Conservation (phyloP, 2,888 invertebrate genomes). For the Malthinus seriepunctatus region DNA sequence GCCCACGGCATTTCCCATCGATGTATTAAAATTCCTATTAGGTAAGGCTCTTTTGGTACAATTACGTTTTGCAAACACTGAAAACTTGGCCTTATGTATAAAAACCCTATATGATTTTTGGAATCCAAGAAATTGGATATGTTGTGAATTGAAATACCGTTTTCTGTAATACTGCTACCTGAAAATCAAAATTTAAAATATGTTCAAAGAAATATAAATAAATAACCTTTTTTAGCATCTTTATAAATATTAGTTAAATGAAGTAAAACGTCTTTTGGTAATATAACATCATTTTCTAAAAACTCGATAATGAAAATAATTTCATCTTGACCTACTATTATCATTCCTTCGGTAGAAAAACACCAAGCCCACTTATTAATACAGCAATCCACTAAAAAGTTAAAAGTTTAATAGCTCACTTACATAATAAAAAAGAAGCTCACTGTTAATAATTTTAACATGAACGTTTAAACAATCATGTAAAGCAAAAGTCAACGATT, state of each 20-base stretch:
- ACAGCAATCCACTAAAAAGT: conserved; percentile 71
- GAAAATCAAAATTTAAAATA: conserved; percentile 30
- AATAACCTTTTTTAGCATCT: conserved; percentile 64
- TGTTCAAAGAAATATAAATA: neutral
- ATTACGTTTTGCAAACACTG: conserved; percentile 79
- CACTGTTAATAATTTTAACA: conserved; percentile 75
- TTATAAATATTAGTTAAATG: conserved; percentile 74
- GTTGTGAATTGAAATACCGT: conserved; percentile 69
- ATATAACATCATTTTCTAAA: conserved; percentile 62
- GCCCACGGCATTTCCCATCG: conserved; percentile 83
- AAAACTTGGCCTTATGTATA: conserved; percentile 79
- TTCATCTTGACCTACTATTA: conserved; percentile 82
- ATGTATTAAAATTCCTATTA: conserved; percentile 79
- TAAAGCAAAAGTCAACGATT: conserved; percentile 72
- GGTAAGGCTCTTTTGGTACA: conserved; percentile 72
- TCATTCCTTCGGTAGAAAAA: conserved; percentile 75
- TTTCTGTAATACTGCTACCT: conserved; percentile 72
- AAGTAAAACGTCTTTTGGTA: conserved; percentile 74
- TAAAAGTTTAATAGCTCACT: neutral
- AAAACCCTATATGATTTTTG: conserved; percentile 77
- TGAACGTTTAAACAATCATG: conserved; percentile 75
- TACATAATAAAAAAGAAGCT: conserved; percentile 50
- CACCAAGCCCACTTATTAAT: conserved; percentile 75
- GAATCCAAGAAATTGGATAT: conserved; percentile 66
- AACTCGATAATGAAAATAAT: conserved; percentile 74